Conservation (phyloP, 2,888 invertebrate genomes). For the Atherix ibis region DNA sequence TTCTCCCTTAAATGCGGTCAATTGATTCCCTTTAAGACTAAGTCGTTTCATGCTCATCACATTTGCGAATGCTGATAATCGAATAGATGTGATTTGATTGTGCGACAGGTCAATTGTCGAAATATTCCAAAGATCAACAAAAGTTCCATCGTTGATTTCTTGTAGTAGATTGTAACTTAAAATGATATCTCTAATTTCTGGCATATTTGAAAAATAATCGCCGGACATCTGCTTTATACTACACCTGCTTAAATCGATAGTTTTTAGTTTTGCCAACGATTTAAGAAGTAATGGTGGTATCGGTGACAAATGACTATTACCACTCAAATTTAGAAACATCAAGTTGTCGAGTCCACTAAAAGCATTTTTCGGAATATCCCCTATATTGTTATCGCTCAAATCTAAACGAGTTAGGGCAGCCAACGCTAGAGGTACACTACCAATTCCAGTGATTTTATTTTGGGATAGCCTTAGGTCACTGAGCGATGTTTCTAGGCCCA, state of each 20-base stretch:
- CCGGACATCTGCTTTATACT: slow-evolving; percentile 57
- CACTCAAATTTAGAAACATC: slow-evolving; percentile 57
- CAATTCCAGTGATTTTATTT: slow-evolving; percentile 54
- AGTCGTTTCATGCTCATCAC: slow-evolving; percentile 57
- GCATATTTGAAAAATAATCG: slow-evolving; percentile 51
- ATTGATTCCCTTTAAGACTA: slow-evolving; percentile 57
- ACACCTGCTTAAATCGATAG: slow-evolving; percentile 58
- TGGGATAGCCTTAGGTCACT: slow-evolving; percentile 54
- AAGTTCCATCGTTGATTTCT: slow-evolving; percentile 62
- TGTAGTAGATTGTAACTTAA: slow-evolving; percentile 57
- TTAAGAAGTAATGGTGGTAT: slow-evolving; percentile 52
- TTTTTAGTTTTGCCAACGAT: slow-evolving; percentile 48
- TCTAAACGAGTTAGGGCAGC: slow-evolving; percentile 52
- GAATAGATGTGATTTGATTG: slow-evolving; percentile 61
- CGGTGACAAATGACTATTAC: slow-evolving; percentile 50
- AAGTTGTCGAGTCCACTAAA: slow-evolving; percentile 51
- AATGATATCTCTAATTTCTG: slow-evolving; percentile 48
- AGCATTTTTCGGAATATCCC: slow-evolving; percentile 50
- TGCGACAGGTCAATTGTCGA: slow-evolving; percentile 59
- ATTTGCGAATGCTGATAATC: slow-evolving; percentile 60
- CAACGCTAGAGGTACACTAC: slow-evolving; percentile 46
- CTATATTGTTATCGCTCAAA: slow-evolving; percentile 63
- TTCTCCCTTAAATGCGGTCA: slow-evolving; percentile 69
- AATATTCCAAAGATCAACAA: slow-evolving; percentile 60
- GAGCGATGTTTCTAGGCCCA: slow-evolving; percentile 57